These are phyloP conservation scores for Tetrax tetrax DNA, from an alignment of 2,113 vertebrate species.

Conservation along the genomic window DNA sequence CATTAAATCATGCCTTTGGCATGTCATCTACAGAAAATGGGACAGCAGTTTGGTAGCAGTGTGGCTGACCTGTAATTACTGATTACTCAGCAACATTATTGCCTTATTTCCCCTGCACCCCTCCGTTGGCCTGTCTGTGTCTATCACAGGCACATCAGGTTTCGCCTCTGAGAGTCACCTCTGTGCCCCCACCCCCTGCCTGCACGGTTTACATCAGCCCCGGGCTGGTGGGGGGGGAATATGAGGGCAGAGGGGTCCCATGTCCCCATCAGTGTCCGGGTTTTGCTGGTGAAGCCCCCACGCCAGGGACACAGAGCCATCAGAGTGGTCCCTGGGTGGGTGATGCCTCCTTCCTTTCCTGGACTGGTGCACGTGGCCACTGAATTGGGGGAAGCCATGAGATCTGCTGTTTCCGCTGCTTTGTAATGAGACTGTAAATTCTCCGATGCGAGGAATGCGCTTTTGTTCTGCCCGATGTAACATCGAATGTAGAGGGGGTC, in stretches of 20 bases:
- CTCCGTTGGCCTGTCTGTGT: accelerated
- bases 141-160: neutral
- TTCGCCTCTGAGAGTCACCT: neutral
- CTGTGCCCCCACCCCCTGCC: neutral
- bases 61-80: neutral
- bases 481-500: neutral
- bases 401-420: neutral
- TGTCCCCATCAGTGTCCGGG: accelerated
- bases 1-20: constrained; percentile 36
- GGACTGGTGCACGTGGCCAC: accelerated
- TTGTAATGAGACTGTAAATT: neutral
- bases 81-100: neutral
- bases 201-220: neutral
- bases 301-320: neutral
- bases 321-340: accelerated
- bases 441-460: neutral
- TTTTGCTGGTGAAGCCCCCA: neutral
- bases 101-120: neutral
- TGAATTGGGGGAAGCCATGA: neutral
- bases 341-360: neutral
- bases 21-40: neutral
- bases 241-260: accelerated
- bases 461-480: constrained; percentile 2
- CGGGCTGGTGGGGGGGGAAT: neutral
- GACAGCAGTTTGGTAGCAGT: neutral